Conservation (phyloP, 2,888 invertebrate genomes). For the Limnephilus auricula region DNA sequence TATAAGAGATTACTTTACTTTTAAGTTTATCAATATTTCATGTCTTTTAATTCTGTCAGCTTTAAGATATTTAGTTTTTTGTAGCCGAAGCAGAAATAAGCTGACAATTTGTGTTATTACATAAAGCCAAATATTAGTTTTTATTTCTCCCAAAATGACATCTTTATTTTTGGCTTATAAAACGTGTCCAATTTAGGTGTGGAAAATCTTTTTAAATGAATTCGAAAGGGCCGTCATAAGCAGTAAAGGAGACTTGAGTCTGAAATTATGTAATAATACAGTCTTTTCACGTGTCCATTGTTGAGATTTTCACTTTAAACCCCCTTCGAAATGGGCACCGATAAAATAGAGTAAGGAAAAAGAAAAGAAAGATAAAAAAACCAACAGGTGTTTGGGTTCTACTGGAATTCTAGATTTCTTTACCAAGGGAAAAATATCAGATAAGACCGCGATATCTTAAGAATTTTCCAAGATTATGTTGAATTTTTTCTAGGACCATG, state of each 20-base stretch:
- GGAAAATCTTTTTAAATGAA: background rate
- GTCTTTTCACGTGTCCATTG: background rate
- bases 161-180: background rate
- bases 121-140: background rate
- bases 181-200: background rate
- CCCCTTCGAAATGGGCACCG: background rate
- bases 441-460: background rate
- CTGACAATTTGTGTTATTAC: background rate
- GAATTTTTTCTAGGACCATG: background rate
- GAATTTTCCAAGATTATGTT: background rate
- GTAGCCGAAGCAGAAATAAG: background rate
- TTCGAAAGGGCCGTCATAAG: background rate
- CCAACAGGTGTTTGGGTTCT: background rate
- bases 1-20: too few relatives aligned
- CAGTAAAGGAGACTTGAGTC: background rate
- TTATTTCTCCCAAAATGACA: background rate
- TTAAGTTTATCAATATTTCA: too few relatives aligned
- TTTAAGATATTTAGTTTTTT: too few relatives aligned
- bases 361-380: background rate
- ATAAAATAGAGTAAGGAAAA: background rate
- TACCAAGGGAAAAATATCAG: background rate
- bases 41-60: too few relatives aligned
- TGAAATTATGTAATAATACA: background rate
- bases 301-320: background rate
- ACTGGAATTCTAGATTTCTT: background rate